These are phyloP conservation scores for Nycticorax nycticorax DNA, from an alignment of 2,113 vertebrate species.

Conservation along the genomic window DNA sequence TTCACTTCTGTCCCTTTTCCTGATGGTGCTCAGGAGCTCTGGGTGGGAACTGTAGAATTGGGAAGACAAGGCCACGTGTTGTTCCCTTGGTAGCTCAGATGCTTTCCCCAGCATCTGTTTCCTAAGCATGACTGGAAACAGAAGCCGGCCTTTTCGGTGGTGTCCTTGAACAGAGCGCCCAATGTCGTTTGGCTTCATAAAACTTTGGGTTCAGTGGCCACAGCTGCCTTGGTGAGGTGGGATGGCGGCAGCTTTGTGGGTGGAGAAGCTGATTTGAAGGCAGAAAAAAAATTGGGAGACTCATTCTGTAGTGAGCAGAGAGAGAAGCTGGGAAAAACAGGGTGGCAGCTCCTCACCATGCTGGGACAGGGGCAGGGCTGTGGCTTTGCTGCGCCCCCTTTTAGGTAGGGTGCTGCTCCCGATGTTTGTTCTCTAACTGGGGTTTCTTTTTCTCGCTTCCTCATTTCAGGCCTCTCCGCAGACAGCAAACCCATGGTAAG, in stretches of 20 bases:
- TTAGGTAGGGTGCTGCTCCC: background rate
- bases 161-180: fast-evolving
- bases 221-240: background rate
- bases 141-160: fast-evolving
- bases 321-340: background rate
- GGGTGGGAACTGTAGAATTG: fast-evolving
- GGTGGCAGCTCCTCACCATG: fast-evolving
- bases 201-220: fast-evolving
- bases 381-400: fast-evolving
- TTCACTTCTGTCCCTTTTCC: background rate
- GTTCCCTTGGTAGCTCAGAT: background rate
- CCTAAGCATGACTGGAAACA: fast-evolving
- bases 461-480: constrained; percentile 58
- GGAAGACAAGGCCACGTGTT: background rate
- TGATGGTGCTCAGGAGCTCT: background rate
- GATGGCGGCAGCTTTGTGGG: fast-evolving
- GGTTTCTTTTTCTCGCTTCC: background rate
- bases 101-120: fast-evolving
- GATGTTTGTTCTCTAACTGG: background rate
- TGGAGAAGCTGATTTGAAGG: background rate
- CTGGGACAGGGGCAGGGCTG: background rate
- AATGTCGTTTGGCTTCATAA: fast-evolving
- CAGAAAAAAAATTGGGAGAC: background rate
- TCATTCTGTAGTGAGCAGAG: background rate
- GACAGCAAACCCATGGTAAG: constrained; percentile 76